Base-by-base conservation (phyloP, 2,113 vertebrate species). In the Phaetusa simplex region DNA sequence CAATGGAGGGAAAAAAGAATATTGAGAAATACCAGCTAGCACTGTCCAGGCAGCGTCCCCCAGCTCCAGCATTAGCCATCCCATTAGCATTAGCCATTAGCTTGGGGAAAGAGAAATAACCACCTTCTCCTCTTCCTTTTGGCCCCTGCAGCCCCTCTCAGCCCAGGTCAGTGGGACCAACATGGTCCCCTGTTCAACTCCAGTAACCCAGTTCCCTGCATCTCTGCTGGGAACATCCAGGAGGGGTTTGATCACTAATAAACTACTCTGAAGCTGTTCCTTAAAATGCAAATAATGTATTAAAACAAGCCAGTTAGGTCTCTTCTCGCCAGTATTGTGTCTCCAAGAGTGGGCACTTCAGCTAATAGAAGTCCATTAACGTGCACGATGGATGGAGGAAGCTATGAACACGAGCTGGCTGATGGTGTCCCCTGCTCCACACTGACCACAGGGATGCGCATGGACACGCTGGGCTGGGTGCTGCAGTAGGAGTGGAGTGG, bases 401-500 rank as follows among this genome's bases (percentile, higher is more conserved):
- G 40, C n/a, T 45, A 2, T 47, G 50, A 11, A 15, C 8, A 0
- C 3, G 34, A 81, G 49, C 49, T 47, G 56, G 45, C 14, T 47
- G 42, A 5, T 1, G 8, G 45, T 27, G 47, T 11, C 27, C 18
- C 4, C n/a, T 40, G 29, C 29, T 30, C 24, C 40, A 13, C 18
- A 3, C 18, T 14, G 8, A 36, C 23, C 18, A 10, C 1, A 5
- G 34, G 21, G 53, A 11, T 38, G 38, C 13, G 9, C 4, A 1
- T 15, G 32, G 73, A 36, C 5, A 1, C 21, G 53, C 40, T 40
- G 56, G 56, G 34, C 55, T 62, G 0, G 5, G 29, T 47, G 76
- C 11, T 30, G 34, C 22, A 40, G 86, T 38, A 14, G 47, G 3
- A 12, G 32, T 4, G 65, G 85, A 38, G 38, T 8, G 26, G 64